A percentile compares a stretch with the other conserved stretches of the same genome.
phyloP scores from a whole-genome alignment of 64 coral and sea anemone species.

The Stichodactyla helianthus region DNA sequence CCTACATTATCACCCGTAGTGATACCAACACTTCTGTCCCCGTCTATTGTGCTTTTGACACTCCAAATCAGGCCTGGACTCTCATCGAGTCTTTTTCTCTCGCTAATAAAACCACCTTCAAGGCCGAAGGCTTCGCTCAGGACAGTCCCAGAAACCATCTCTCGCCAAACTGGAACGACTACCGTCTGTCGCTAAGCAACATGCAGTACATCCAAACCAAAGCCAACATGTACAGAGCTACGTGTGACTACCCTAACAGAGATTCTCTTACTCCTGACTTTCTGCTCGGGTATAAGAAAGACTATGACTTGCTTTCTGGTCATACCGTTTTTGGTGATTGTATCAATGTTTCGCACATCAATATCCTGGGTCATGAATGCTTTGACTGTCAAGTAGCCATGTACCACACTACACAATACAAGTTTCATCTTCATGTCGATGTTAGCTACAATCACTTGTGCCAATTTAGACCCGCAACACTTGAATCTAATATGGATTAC shows the following conservation, averaged over 20 bases:
- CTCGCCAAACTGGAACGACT: neutral
- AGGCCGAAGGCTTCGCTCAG: neutral
- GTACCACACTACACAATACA: too few species aligned
- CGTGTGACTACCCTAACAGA: neutral
- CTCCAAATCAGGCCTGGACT: slow-evolving; percentile 11
- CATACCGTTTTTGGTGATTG: too few species aligned
- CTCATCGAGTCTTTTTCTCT: slow-evolving; percentile 5
- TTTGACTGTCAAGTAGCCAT: too few species aligned
- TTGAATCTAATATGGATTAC: neutral
- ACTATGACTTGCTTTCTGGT: neutral
- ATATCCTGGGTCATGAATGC: too few species aligned
- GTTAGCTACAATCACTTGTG: too few species aligned
- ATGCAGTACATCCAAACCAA: neutral
- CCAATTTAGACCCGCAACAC: too few species aligned
- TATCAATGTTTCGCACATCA: too few species aligned
- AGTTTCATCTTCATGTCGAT: too few species aligned
- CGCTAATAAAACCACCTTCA: neutral
- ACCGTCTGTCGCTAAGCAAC: neutral
- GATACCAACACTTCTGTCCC: neutral
- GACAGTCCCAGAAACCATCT: neutral
- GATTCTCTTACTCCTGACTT: neutral
- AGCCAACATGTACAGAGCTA: neutral
- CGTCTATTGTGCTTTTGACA: slow-evolving; percentile 1
- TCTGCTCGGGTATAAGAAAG: neutral
- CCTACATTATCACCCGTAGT: neutral